A percentile compares a stretch with the other conserved stretches of the same genome.
These are phyloP conservation scores for Eupeodes luniger DNA, from an alignment of 2,888 invertebrate genomes.

Conservation along the genomic window DNA sequence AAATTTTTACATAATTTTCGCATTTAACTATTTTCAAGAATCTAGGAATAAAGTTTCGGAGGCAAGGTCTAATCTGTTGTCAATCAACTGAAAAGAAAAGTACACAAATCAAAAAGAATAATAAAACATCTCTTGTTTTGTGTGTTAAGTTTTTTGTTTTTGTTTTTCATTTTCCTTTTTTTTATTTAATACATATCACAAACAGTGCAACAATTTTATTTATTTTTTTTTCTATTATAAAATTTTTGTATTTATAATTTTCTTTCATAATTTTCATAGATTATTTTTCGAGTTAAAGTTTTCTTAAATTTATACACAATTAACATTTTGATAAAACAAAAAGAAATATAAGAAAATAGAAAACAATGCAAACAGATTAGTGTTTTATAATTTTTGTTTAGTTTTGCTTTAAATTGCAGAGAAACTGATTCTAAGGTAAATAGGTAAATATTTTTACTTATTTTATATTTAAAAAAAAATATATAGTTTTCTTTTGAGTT, in stretches of 20 bases:
- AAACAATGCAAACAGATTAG: conserved; percentile 32
- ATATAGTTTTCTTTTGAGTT: conserved; percentile 16
- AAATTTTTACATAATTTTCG: conserved; percentile 38
- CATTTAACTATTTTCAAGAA: conserved; percentile 37
- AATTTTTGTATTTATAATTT: background rate
- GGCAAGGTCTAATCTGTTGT: background rate
- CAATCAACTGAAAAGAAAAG: conserved; percentile 52
- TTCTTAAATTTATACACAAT: conserved; percentile 48
- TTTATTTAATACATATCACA: conserved; percentile 71
- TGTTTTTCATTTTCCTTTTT: conserved; percentile 10
- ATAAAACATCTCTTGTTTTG: conserved; percentile 6
- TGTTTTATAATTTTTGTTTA: conserved; percentile 9
- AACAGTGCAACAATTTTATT: conserved; percentile 59
- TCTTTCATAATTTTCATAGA: conserved; percentile 17
- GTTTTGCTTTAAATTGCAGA: conserved; percentile 53
- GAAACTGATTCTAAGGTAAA: conserved; percentile 33
- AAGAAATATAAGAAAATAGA: conserved; percentile 14
- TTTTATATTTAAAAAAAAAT: conserved; percentile 45
- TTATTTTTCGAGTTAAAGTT: conserved; percentile 31
- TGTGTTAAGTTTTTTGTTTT: conserved; percentile 10
- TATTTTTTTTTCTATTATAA: conserved; percentile 19
- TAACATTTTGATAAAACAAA: conserved; percentile 32
- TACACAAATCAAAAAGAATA: background rate
- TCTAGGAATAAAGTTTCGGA: background rate
- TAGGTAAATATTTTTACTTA: conserved; percentile 49